Base-by-base conservation (phyloP, 2,797 vertebrate genomes). In the Amphiprion clarkii region DNA sequence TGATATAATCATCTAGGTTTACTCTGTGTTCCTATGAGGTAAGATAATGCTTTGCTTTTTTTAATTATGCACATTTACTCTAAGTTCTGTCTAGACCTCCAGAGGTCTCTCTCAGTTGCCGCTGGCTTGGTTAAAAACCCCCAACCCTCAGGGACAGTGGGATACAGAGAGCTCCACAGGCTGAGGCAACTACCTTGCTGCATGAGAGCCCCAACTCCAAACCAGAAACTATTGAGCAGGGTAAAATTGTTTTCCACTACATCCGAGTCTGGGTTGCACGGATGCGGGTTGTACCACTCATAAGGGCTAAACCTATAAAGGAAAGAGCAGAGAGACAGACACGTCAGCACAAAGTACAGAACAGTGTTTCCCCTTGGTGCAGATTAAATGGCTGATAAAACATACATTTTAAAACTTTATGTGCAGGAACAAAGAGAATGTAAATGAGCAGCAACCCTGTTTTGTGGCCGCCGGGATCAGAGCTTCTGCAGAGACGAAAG, bases 171-270 rank as follows among this genome's bases (percentile, higher is more conserved):
- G 90, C 90, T 88, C 63, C 95, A 94, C 95, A 96, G 97, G 95
- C 95, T 95, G 96, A 97, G 93, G 96, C 95, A 95, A 97, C 95
- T 97, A 99, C 98, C 98, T 97, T 99, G 98, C 95, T 97, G 97
- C 98, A 99, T 99, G 96, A 99, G 98, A 96, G 98, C 98, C 95
- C 98, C 98, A 92, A 99, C 96, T 95, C 98, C 98, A 96, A 99
- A 99, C 98, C 98, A 99, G 97, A 99, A 99, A 97, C 98, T 99
- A 97, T 99, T 99, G 95, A 99, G 97, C 92, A 99, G 98, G 84
- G 98, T 99, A 95, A 99, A 99, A 97, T 99, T 99, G 96, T 99
- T 99, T 96, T 99, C 98, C 97, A 99, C 97, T 94, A 99, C 97
- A 91, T 99, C 98, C 76, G 98, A 99, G 95, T 99, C 97, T 39